Percentiles rank a stretch among this genome's conserved stretches.
Conservation (phyloP, 64 coral and sea anemone species). For the Dendrophyllia cribrosa region DNA sequence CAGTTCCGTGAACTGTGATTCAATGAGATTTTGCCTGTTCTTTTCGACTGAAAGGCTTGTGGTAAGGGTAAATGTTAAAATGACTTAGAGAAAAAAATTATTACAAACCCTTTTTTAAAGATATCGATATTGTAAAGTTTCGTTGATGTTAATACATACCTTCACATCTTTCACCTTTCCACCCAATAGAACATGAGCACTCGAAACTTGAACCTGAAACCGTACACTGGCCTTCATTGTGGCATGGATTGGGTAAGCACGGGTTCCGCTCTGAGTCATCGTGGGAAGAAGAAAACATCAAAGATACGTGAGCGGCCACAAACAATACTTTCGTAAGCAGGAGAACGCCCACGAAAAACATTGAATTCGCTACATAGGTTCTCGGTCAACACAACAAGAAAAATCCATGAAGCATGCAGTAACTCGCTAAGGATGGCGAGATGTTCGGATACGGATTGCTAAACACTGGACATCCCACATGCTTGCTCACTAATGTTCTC, state of each 20-base stretch:
- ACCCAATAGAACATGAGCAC: constrained; percentile 73
- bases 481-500: constrained; percentile 16
- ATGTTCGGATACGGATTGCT: constrained; percentile 14
- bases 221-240: constrained; percentile 72
- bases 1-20: no score
- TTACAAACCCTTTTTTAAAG: not conserved
- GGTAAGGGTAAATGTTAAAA: no score
- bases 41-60: no score
- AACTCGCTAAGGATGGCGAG: not conserved
- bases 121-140: not conserved
- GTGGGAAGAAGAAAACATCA: constrained; percentile 37
- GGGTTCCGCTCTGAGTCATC: constrained; percentile 53
- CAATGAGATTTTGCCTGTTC: no score
- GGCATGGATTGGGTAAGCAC: constrained; percentile 76
- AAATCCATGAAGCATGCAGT: constrained; percentile 36
- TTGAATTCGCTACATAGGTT: constrained; percentile 51
- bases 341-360: constrained; percentile 41
- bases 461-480: constrained; percentile 39
- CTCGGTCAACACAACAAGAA: not conserved
- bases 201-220: constrained; percentile 61
- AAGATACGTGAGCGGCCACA: constrained; percentile 33
- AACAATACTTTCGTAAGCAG: constrained; percentile 40
- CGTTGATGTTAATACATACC: constrained; percentile 21
- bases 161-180: constrained; percentile 85
- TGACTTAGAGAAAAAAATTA: not conserved